Evolutionary conservation across 1,140 invertebrate species (phyloP).

Genomic region (Himalopsyche phryganea): DNA sequence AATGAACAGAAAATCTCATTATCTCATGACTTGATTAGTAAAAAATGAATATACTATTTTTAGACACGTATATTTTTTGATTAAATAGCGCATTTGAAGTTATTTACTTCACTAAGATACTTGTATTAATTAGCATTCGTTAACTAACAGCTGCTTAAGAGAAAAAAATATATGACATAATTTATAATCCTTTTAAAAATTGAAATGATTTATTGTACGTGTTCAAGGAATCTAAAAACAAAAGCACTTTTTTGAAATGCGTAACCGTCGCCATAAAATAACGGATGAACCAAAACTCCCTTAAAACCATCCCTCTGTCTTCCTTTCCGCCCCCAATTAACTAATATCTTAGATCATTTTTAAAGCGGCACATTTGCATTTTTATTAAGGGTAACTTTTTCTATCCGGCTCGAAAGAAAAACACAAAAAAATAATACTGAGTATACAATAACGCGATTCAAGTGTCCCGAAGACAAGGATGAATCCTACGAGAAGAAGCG

Average conservation of each 20-base stretch:
- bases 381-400: slow-evolving; percentile 36
- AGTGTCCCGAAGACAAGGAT: slow-evolving; percentile 25
- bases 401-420: slow-evolving; percentile 16
- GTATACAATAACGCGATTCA: slow-evolving; percentile 31
- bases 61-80: too few relatives aligned
- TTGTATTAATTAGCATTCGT: too few relatives aligned
- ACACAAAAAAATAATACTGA: slow-evolving; percentile 24
- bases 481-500: background rate
- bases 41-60: too few relatives aligned
- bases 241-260: background rate
- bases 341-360: slow-evolving; percentile 37
- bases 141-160: too few relatives aligned
- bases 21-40: too few relatives aligned
- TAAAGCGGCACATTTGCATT: slow-evolving; percentile 36
- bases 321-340: slow-evolving; percentile 30
- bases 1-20: too few relatives aligned
- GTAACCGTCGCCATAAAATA: background rate
- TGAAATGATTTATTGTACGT: background rate
- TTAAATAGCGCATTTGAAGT: too few relatives aligned
- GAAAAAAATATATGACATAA: too few relatives aligned
- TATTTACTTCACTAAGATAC: too few relatives aligned
- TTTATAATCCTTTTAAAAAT: too few relatives aligned
- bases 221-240: background rate
- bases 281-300: slow-evolving; percentile 4
- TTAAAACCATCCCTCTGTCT: slow-evolving; percentile 1